phyloP scores from a whole-genome alignment of 2,113 vertebrate species.

The Lipotes vexillifer region DNA sequence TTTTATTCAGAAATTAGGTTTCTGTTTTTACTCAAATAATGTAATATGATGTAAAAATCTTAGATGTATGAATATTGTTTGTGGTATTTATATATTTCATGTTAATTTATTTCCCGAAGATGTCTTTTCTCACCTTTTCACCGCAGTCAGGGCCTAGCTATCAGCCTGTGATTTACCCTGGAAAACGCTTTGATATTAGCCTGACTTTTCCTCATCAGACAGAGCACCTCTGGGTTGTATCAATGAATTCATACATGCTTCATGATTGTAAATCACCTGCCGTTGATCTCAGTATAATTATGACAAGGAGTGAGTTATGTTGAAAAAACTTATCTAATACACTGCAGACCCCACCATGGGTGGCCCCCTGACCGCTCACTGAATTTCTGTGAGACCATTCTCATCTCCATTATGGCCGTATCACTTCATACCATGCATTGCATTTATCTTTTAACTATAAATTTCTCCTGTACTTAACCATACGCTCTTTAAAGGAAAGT shows the following conservation, averaged over 20 bases:
- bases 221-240: neutral
- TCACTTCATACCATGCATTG: neutral
- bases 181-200: neutral
- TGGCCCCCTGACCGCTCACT: rapidly evolving
- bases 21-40: neutral
- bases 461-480: neutral
- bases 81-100: neutral
- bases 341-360: no score
- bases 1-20: neutral
- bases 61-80: neutral
- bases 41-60: neutral
- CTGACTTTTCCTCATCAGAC: neutral
- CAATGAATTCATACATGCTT: neutral
- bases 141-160: neutral
- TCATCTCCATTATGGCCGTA: rapidly evolving
- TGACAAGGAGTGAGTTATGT: neutral
- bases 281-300: neutral
- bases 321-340: neutral
- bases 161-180: neutral
- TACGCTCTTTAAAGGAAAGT: neutral
- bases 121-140: neutral
- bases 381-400: neutral
- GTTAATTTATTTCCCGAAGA: neutral
- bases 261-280: neutral
- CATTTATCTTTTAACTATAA: neutral